Percentiles rank a stretch among this genome's conserved stretches.
These are phyloP conservation scores for Salmo trutta DNA, from an alignment of 2,797 vertebrate genomes.

Conservation along the genomic window DNA sequence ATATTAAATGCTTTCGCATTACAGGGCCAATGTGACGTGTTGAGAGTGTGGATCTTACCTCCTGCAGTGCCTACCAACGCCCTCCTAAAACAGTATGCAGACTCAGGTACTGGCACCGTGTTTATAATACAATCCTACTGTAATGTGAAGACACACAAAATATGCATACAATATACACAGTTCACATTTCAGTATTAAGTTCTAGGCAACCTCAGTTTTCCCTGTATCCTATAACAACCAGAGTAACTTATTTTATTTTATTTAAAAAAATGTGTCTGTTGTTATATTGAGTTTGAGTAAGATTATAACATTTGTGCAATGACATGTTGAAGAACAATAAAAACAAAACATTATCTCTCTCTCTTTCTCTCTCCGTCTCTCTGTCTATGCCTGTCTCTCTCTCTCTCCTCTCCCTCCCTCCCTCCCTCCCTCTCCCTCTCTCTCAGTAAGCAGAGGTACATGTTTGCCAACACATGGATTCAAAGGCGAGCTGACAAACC, in stretches of 20 bases:
- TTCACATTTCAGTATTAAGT: not conserved
- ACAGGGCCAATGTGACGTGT: slow-evolving; percentile 27
- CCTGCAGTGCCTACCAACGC: slow-evolving; percentile 12
- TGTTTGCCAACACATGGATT: not conserved
- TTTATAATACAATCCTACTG: too few species aligned
- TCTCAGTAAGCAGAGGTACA: too few species aligned
- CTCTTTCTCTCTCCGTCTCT: too few species aligned
- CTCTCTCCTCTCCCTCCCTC: too few species aligned
- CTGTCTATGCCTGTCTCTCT: too few species aligned
- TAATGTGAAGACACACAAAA: not conserved
- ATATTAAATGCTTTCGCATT: not conserved
- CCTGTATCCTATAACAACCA: not conserved
- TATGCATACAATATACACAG: not conserved
- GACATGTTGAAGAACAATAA: too few species aligned
- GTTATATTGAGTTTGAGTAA: too few species aligned
- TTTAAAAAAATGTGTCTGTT: too few species aligned
- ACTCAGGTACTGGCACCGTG: not conserved
- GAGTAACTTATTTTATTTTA: not conserved
- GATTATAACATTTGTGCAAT: too few species aligned
- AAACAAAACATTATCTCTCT: too few species aligned
- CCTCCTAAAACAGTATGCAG: slow-evolving; percentile 1
- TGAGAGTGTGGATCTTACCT: slow-evolving; percentile 19
- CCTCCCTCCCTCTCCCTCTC: too few species aligned
- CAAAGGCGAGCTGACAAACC: not conserved
- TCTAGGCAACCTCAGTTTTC: not conserved